These are phyloP conservation scores for Trisateles emortualis DNA, from an alignment of 2,888 invertebrate species.

Conservation along the genomic window DNA sequence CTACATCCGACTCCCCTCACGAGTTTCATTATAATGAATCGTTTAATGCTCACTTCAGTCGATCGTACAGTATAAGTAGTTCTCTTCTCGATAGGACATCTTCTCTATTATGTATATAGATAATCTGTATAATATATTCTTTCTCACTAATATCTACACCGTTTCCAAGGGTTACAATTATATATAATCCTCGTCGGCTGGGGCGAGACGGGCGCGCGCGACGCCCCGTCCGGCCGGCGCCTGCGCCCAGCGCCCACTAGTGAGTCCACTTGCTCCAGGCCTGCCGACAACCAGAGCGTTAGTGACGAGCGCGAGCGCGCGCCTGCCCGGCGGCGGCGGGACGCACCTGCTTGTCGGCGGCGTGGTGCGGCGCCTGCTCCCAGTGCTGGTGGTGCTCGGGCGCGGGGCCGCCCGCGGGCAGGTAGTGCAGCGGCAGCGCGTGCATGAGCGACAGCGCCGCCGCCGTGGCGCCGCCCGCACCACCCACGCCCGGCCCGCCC, in stretches of 20 bases:
- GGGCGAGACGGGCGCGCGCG: slow-evolving; percentile 48
- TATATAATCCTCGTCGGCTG: slow-evolving; percentile 73
- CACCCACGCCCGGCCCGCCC: slow-evolving; percentile 43
- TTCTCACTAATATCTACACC: slow-evolving; percentile 87
- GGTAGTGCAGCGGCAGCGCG: slow-evolving; percentile 80
- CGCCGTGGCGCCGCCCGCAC: slow-evolving; percentile 56
- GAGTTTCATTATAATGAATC: slow-evolving; percentile 76
- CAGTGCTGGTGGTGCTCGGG: slow-evolving; percentile 64
- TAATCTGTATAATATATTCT: slow-evolving; percentile 86
- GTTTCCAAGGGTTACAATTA: slow-evolving; percentile 82
- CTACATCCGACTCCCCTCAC: slow-evolving; percentile 75
- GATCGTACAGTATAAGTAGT: slow-evolving; percentile 80
- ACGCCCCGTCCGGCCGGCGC: slow-evolving; percentile 54
- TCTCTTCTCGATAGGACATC: slow-evolving; percentile 83
- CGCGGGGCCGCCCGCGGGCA: slow-evolving; percentile 65
- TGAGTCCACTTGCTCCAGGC: slow-evolving; percentile 85
- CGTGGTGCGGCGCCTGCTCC: slow-evolving; percentile 69
- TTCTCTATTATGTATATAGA: slow-evolving; percentile 85
- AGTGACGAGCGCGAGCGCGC: slow-evolving; percentile 3
- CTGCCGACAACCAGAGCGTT: slow-evolving; percentile 57
- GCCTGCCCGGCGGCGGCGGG: neutral
- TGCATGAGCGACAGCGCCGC: slow-evolving; percentile 78
- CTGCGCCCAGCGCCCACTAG: slow-evolving; percentile 69
- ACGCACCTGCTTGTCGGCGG: slow-evolving; percentile 68
- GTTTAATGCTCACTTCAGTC: slow-evolving; percentile 81